These are phyloP conservation scores for Miltochrista miniata DNA, from an alignment of 2,888 invertebrate genomes.

Conservation along the genomic window DNA sequence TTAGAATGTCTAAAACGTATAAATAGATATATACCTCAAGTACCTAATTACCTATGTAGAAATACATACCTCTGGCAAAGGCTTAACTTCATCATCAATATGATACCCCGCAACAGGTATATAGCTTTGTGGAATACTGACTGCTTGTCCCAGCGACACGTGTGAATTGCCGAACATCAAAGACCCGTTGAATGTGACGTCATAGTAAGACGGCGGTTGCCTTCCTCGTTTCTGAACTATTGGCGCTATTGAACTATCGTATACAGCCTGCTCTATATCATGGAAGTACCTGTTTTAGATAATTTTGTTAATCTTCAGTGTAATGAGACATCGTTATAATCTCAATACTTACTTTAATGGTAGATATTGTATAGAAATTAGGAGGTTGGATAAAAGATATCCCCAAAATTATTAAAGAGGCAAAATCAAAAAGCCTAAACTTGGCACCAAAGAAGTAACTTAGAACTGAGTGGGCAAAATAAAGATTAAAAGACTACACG, in stretches of 20 bases:
- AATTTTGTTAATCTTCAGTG: background rate
- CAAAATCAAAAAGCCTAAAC: no score
- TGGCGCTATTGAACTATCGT: constrained; percentile 9
- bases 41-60: no score
- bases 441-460: no score
- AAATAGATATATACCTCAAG: no score
- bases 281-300: constrained; percentile 2
- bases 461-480: no score
- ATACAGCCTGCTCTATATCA: background rate
- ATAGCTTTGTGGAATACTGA: constrained; percentile 25
- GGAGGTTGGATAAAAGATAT: no score
- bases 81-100: constrained; percentile 17
- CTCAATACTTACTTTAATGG: no score
- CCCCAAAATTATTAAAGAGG: no score
- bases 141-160: constrained; percentile 18
- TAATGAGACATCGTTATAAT: no score
- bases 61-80: constrained; percentile 35
- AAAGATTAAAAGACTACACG: no score
- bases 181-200: constrained; percentile 36
- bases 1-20: no score
- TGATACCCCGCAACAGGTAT: constrained; percentile 28
- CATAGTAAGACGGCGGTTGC: constrained; percentile 27
- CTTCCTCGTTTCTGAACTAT: constrained; percentile 20
- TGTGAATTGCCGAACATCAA: constrained; percentile 35
- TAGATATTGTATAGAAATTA: no score